Base-by-base conservation (phyloP, 2,888 invertebrate species). In the Heteromurus nitidus region DNA sequence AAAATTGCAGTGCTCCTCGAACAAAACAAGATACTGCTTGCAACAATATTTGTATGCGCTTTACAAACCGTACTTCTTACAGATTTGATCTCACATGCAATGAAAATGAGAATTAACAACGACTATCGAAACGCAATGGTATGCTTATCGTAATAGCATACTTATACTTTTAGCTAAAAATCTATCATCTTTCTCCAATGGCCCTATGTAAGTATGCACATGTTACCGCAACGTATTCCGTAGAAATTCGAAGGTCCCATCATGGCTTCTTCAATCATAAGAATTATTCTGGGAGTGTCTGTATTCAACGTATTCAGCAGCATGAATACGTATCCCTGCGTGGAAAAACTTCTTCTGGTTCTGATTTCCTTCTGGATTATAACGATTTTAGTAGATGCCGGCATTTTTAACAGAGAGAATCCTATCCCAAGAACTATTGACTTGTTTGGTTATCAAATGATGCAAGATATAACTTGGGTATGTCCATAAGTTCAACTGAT, bases 391-490 rank as follows among this genome's bases (percentile, higher is more conserved):
- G 7, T 67, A 26, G 67, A 67, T 67, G 24, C 22, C 2, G 26
- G 26, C 16, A 13, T 44, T 18, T 47, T 42, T 18, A 22, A 47
- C 26, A 67, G n/a, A 44, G 67, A 67, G 7, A 67, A 47, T 18
- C 1, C 5, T 26, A 16, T 16, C n/a, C 44, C 26, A 13, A 42
- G 67, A 18, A 44, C 31, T 11, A 47, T 47, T 13, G 67, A 67
- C 18, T 47, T 44, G 1, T 44, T n/a, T 44, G 67, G 67, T n/a
- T 47, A 44, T 42, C 42, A 24, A 28, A 22, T 22, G 7, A 67
- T 67, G 26, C 22, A 67, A 26, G 67, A 47, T 47, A 26, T 67
- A 26, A 20, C 16, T 1, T 67, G 67, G 67, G 67, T 67, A 67
- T 31, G 20, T 1, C 20, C 9, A 3, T 9, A 31, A 64, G 11